phyloP scores from a whole-genome alignment of 2,113 vertebrate genomes.

The Cryptotis parvus region DNA sequence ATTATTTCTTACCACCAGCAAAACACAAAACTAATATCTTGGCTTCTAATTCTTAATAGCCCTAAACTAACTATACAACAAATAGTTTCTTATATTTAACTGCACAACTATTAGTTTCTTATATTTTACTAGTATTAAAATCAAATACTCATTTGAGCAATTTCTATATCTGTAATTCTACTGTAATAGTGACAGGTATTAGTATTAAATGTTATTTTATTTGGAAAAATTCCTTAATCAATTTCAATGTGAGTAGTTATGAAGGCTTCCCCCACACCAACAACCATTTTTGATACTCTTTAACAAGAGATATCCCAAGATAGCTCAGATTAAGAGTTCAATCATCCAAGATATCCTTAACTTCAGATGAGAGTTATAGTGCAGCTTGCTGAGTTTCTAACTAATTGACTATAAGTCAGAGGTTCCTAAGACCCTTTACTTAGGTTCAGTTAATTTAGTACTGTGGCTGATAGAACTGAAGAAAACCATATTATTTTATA shows the following conservation, averaged over 20 bases:
- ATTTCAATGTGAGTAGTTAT: neutral
- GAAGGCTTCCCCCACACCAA: neutral
- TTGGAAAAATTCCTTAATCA: neutral
- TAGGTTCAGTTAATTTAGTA: neutral
- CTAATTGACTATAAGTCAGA: neutral
- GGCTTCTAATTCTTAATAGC: slow-evolving; percentile 11
- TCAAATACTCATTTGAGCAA: neutral
- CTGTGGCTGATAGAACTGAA: neutral
- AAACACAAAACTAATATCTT: neutral
- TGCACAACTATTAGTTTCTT: neutral
- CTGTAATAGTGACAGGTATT: neutral
- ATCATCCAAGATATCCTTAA: neutral
- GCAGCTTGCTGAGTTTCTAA: neutral
- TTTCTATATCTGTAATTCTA: neutral
- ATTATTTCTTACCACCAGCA: neutral
- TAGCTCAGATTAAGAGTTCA: neutral
- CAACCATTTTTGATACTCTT: neutral
- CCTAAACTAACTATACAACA: neutral
- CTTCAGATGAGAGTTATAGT: neutral
- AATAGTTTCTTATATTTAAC: neutral
- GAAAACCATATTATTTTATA: neutral
- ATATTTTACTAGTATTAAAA: neutral
- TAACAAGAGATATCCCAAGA: neutral
- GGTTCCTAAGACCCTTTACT: neutral
- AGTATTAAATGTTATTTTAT: neutral